Percentiles rank a stretch among this genome's conserved stretches.
phyloP scores from a whole-genome alignment of 2,113 vertebrate species.

The Ammodytes marinus region DNA sequence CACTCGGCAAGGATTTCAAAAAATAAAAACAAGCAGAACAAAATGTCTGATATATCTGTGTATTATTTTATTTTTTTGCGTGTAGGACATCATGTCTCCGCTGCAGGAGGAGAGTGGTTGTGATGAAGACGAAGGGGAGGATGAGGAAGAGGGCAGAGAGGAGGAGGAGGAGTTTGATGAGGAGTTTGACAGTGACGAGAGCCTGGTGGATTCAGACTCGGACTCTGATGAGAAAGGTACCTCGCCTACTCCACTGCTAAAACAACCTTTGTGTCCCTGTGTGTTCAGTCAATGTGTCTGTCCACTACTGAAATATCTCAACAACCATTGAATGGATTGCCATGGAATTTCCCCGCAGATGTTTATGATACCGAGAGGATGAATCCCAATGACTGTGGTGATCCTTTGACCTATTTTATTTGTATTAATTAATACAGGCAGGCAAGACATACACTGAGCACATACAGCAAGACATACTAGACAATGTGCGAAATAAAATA shows the following conservation, averaged over 20 bases:
- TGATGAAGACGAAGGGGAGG: constrained; percentile 93
- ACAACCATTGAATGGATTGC: background rate
- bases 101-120: constrained; percentile 95
- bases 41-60: constrained; percentile 1
- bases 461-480: too few species aligned
- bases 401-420: background rate
- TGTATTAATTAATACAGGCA: too few species aligned
- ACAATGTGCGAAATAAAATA: too few species aligned
- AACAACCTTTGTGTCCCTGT: background rate
- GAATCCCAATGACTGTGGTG: background rate
- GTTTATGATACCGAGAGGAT: background rate
- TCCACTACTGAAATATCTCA: background rate
- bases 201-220: constrained; percentile 94
- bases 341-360: background rate
- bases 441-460: too few species aligned
- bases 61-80: background rate
- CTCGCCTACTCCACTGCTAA: background rate
- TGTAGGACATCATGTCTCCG: constrained; percentile 82
- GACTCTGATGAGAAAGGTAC: constrained; percentile 95
- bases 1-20: background rate
- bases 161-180: constrained; percentile 84
- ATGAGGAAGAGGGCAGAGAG: constrained; percentile 88
- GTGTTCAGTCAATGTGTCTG: background rate
- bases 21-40: background rate
- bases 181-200: constrained; percentile 94